Evolutionary conservation across 2,797 vertebrate genomes (phyloP).

Genomic region (Tangara arthus): DNA sequence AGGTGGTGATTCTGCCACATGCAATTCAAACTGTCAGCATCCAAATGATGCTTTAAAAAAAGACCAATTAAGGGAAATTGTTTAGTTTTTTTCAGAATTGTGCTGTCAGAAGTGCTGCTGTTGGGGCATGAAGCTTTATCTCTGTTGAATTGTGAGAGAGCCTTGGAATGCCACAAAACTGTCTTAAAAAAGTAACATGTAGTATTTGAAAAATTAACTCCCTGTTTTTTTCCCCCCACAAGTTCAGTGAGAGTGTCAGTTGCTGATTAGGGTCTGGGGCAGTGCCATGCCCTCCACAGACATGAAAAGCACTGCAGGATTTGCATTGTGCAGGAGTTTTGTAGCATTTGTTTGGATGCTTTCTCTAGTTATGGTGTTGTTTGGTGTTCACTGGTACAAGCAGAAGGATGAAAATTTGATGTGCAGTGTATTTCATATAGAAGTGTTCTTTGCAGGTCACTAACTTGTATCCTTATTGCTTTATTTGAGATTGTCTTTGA

Average conservation of each 20-base stretch:
- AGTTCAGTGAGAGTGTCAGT: not conserved
- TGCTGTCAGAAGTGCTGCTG: conserved; percentile 47
- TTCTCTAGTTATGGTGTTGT: not conserved
- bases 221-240: fast-evolving
- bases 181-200: not conserved
- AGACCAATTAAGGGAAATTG: conserved; percentile 63
- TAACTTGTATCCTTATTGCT: not conserved
- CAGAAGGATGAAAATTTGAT: not conserved
- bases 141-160: not conserved
- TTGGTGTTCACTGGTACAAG: not conserved
- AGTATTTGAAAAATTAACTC: not conserved
- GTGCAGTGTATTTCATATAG: not conserved
- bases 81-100: conserved; percentile 46
- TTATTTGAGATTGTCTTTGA: not conserved
- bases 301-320: not conserved
- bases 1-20: conserved; percentile 31
- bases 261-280: not conserved
- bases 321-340: not conserved
- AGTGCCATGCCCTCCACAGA: not conserved
- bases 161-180: not conserved
- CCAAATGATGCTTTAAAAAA: conserved; percentile 43
- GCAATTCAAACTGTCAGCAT: conserved; percentile 49
- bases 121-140: not conserved
- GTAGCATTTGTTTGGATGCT: not conserved
- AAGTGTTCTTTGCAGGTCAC: not conserved